Conservation (phyloP, 2,113 vertebrate species). For the Copsychus sechellarum region DNA sequence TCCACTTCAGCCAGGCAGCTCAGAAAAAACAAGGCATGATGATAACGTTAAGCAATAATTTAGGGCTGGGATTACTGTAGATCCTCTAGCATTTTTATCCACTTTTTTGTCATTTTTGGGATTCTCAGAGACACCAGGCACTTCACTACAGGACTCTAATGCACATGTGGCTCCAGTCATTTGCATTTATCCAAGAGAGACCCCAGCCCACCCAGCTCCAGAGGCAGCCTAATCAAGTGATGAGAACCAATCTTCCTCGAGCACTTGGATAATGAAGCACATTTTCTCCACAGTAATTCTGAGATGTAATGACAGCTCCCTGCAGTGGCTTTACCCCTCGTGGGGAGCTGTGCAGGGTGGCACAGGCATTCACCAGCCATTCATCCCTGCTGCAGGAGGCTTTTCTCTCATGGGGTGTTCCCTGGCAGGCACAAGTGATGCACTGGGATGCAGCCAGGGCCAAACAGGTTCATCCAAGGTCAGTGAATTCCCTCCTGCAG, state of each 20-base stretch:
- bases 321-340: conserved; percentile 36
- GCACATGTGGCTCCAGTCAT: not conserved
- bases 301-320: not conserved
- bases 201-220: not conserved
- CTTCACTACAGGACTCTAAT: not conserved
- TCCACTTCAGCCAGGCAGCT: not conserved
- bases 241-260: conserved; percentile 34
- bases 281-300: conserved; percentile 25
- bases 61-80: not conserved
- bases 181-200: not conserved
- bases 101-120: not conserved
- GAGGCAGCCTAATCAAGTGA: conserved; percentile 43
- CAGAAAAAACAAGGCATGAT: not conserved
- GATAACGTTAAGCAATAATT: not conserved
- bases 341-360: not conserved
- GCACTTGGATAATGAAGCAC: conserved; percentile 42
- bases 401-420: not conserved
- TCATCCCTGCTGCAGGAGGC: not conserved
- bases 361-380: not conserved
- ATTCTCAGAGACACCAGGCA: not conserved
- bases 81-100: not conserved
- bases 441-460: not conserved
- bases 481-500: not conserved
- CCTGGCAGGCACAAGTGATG: not conserved
- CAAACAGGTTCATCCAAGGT: not conserved